These are phyloP conservation scores for Alexandromys fortis DNA, from an alignment of 2,113 vertebrate genomes.

Conservation along the genomic window DNA sequence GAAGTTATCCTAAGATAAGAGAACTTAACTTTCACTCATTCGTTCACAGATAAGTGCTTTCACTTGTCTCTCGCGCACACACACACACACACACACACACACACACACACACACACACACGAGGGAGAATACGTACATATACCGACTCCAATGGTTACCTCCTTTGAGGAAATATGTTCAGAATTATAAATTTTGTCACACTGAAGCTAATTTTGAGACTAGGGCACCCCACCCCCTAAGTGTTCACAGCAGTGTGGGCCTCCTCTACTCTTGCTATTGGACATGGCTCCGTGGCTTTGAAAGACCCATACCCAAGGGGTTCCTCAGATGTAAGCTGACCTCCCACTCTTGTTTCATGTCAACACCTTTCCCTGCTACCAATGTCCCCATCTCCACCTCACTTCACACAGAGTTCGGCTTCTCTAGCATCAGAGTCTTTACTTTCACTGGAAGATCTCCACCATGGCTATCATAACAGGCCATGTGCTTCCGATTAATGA, in stretches of 20 bases:
- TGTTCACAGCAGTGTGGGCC: rapidly evolving
- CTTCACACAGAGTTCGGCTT: background rate
- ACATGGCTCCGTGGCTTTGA: background rate
- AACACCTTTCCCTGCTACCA: background rate
- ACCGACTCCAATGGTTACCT: background rate
- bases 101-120: background rate
- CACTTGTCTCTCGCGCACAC: too few species aligned
- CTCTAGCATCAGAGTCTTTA: background rate
- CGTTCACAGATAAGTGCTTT: background rate
- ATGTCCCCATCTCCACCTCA: background rate
- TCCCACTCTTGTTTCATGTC: background rate
- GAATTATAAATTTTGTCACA: background rate
- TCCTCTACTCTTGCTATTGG: background rate
- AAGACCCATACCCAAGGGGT: background rate
- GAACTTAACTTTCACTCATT: slow-evolving; percentile 16
- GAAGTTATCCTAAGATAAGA: background rate
- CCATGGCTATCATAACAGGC: background rate
- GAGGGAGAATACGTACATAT: background rate
- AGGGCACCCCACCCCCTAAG: background rate
- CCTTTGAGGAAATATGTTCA: background rate
- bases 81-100: background rate
- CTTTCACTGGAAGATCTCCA: background rate
- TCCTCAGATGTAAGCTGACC: background rate
- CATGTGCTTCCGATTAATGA: background rate
- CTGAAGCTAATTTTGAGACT: background rate